These are phyloP conservation scores for Poecilia latipinna DNA, from an alignment of 2,113 vertebrate genomes.

Conservation along the genomic window DNA sequence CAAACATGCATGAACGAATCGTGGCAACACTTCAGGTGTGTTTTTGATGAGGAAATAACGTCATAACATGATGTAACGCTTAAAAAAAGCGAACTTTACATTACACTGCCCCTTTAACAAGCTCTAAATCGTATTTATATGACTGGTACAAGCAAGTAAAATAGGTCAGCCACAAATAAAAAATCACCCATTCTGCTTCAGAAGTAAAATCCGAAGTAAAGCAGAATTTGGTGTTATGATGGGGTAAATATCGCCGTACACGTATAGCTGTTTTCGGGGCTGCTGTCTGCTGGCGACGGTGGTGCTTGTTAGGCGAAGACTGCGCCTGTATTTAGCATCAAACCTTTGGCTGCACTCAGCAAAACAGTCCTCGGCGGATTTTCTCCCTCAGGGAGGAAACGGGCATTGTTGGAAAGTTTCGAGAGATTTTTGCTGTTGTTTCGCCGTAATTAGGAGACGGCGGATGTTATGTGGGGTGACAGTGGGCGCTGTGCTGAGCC, in stretches of 20 bases:
- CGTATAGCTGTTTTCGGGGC: constrained; percentile 23
- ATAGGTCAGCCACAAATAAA: neutral
- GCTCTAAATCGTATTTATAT: neutral
- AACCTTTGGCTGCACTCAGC: constrained; percentile 25
- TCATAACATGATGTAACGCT: no score
- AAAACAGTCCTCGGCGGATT: constrained; percentile 45
- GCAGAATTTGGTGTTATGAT: neutral
- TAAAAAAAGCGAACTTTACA: no score
- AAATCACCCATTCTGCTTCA: neutral
- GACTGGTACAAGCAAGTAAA: neutral
- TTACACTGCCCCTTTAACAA: neutral
- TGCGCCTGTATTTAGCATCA: constrained; percentile 52
- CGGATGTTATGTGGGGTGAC: constrained; percentile 34
- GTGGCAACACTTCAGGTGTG: no score
- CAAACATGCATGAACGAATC: no score
- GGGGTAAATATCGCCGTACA: constrained; percentile 25
- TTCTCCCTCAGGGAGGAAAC: constrained; percentile 23
- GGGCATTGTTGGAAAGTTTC: constrained; percentile 29
- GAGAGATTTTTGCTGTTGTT: constrained; percentile 25
- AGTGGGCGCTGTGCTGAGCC: constrained; percentile 10
- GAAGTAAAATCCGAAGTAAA: neutral
- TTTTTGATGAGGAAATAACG: no score
- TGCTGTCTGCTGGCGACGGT: constrained; percentile 38
- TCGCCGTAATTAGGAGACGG: constrained; percentile 9
- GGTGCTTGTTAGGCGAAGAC: constrained; percentile 27